phyloP scores from a whole-genome alignment of 2,888 invertebrate genomes.

The Seladonia tumulorum region DNA sequence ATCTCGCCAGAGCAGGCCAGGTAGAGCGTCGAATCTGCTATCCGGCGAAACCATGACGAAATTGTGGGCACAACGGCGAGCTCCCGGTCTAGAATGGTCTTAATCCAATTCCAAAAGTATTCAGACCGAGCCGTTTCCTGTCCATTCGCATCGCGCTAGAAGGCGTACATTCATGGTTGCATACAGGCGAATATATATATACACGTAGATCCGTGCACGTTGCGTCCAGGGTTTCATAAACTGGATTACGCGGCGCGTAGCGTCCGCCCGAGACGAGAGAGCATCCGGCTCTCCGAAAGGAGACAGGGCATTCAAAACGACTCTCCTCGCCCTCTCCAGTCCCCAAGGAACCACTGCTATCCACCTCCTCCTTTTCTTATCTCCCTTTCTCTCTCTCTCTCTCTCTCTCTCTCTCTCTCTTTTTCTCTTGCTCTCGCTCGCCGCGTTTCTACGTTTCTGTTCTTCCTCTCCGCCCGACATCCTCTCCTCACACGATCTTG shows the following conservation, averaged over 20 bases:
- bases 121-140: constrained; percentile 79
- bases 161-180: constrained; percentile 50
- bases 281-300: constrained; percentile 77
- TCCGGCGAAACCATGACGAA: constrained; percentile 62
- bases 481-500: constrained; percentile 67
- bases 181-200: constrained; percentile 11
- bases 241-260: constrained; percentile 74
- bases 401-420: background rate
- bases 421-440: background rate
- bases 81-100: constrained; percentile 63
- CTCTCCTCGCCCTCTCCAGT: constrained; percentile 59
- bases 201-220: constrained; percentile 36
- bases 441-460: constrained; percentile 16
- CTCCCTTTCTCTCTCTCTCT: background rate
- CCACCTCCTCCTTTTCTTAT: constrained; percentile 18
- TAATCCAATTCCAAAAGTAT: constrained; percentile 79
- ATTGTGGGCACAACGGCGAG: constrained; percentile 36
- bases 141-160: constrained; percentile 75
- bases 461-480: constrained; percentile 33
- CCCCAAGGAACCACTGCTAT: constrained; percentile 43
- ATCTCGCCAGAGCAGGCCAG: constrained; percentile 37
- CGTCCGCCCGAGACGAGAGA: constrained; percentile 69
- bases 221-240: constrained; percentile 72
- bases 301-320: constrained; percentile 71
- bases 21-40: constrained; percentile 20